Base-by-base conservation (phyloP, 1,140 invertebrate genomes). In the Trichonephila clavipes region DNA sequence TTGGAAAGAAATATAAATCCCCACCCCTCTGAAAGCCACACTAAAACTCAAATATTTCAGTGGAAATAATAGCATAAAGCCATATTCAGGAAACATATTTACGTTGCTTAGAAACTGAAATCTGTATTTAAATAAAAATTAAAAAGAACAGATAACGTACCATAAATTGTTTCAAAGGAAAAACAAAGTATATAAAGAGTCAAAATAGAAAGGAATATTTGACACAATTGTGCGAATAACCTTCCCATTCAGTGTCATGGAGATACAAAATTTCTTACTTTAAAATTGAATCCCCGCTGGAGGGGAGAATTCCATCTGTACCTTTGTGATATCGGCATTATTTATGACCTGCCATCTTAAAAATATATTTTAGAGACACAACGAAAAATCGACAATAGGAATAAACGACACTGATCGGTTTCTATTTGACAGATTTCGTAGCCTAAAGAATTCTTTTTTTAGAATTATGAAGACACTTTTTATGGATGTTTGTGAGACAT, bases 331-430 rank as follows among this genome's bases (percentile, higher is more conserved):
- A 77, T 40, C 72, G 34, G 28, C 19, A 77, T 34, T 77, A 77
- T 77, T 77, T 77, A 77, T 77, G 72, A 34, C 28, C 72, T 77
- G 72, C 28, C 72, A 77, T 40, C 72, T 28, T 34, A 40, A 77
- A 77, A 77, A 77, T 77, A 40, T 77, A 34, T 77, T 77, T 77
- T 77, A 40, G 28, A 77, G 72, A 40, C 72, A 77, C 28, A 77
- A 77, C 72, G 28, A 77, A 77, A 77, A 77, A 77, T 40, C 16
- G 72, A 77, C 72, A 77, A 34, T 77, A 40, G 72, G 72, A 77
- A 77, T 77, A 77, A 77, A 77, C 72, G 72, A 77, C 28, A 40
- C 72, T 77, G 72, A 77, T 77, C 72, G 72, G 72, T 34, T 34
- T 77, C 12, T 69, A 2, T 77, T 77, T 77, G 72, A 77, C 72